Percentiles rank a stretch among this genome's conserved stretches.
phyloP scores from a whole-genome alignment of 2,113 vertebrate species.

The Paratilapia polleni region DNA sequence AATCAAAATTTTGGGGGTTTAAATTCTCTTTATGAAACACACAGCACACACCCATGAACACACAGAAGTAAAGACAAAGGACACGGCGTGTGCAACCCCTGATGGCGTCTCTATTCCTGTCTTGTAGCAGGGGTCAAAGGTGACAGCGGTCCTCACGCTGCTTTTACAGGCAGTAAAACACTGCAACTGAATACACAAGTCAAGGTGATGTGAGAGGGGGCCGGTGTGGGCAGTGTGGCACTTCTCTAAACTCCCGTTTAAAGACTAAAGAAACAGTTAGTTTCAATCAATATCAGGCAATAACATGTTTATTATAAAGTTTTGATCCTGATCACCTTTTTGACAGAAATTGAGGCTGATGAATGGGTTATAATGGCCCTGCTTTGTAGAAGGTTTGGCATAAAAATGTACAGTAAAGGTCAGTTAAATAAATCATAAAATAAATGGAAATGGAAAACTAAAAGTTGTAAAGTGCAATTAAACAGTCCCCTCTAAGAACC shows the following conservation, averaged over 20 bases:
- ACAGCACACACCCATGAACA: background rate
- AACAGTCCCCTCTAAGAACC: background rate
- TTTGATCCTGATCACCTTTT: background rate
- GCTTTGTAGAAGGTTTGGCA: no score
- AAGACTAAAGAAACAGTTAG: constrained; percentile 13
- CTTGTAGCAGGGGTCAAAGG: constrained; percentile 71
- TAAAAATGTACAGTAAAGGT: background rate
- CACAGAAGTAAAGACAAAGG: constrained; percentile 47
- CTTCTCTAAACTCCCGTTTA: constrained; percentile 11
- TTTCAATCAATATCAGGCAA: background rate
- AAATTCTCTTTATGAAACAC: background rate
- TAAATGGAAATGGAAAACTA: background rate
- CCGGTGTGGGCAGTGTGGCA: background rate
- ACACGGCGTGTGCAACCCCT: constrained; percentile 61
- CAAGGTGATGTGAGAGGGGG: constrained; percentile 75
- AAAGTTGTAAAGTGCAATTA: background rate
- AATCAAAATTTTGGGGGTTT: background rate
- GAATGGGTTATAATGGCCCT: background rate
- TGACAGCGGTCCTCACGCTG: constrained; percentile 61
- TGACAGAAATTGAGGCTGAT: background rate
- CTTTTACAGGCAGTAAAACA: constrained; percentile 80
- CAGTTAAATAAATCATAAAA: background rate
- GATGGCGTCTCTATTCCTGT: constrained; percentile 78
- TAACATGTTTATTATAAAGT: background rate
- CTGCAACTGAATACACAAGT: constrained; percentile 81